Conservation (phyloP, 2,888 invertebrate species). For the Dynastes tityus region DNA sequence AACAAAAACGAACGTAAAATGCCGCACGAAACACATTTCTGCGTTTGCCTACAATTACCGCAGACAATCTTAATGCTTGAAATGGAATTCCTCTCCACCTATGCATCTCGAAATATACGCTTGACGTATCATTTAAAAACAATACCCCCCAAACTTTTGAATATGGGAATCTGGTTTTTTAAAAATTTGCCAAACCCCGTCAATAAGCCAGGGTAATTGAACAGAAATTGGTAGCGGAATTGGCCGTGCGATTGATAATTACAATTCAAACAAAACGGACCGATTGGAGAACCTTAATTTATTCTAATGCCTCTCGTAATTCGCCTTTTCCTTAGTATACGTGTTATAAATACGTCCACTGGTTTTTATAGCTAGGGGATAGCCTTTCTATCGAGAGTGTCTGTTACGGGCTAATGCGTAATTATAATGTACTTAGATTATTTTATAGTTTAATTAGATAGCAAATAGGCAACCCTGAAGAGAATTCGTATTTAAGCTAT, state of each 20-base stretch:
- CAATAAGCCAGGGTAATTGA: conserved; percentile 20
- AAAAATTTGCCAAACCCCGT: not conserved
- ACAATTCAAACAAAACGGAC: conserved; percentile 14
- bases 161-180: not conserved
- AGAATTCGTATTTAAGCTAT: not conserved
- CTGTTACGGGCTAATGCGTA: not conserved
- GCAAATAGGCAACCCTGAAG: not conserved
- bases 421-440: conserved; percentile 13
- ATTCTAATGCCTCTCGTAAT: conserved; percentile 18
- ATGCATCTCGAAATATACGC: not conserved
- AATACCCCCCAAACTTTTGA: not conserved
- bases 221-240: conserved; percentile 22
- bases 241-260: conserved; percentile 31
- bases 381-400: not conserved
- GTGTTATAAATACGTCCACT: not conserved
- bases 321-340: conserved; percentile 15
- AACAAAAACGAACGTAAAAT: not conserved
- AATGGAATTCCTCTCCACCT: not conserved
- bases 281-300: conserved; percentile 24
- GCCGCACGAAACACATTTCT: conserved; percentile 1
- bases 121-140: conserved; percentile 12
- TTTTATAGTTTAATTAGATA: conserved; percentile 12
- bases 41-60: conserved; percentile 2
- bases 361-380: not conserved
- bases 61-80: not conserved